Conservation (phyloP, 2,888 invertebrate genomes). For the Melipona bicolor region DNA sequence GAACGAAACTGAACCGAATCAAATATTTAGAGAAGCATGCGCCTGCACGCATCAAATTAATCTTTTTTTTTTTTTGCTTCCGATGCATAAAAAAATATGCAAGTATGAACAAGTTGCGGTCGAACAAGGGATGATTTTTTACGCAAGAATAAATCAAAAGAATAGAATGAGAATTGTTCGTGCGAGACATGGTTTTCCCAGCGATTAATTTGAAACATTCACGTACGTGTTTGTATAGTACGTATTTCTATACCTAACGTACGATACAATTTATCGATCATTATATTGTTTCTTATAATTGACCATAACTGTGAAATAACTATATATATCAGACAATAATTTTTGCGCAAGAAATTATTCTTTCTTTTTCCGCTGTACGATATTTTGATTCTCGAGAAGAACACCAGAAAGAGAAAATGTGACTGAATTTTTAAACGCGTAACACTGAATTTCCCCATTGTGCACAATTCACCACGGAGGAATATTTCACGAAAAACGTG, state of each 20-base stretch:
- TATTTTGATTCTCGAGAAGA: background rate
- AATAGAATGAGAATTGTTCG: background rate
- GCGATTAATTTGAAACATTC: background rate
- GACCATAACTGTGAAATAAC: background rate
- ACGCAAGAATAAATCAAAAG: background rate
- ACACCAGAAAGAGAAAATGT: background rate
- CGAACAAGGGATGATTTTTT: background rate
- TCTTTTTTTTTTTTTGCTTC: background rate
- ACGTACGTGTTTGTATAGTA: background rate
- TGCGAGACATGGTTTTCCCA: background rate
- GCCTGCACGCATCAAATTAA: slow-evolving; percentile 19
- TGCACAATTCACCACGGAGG: background rate
- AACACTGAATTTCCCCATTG: background rate
- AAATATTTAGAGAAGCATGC: slow-evolving; percentile 51
- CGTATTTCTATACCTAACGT: background rate
- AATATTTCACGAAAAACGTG: background rate
- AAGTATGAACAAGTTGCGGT: background rate
- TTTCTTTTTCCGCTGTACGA: background rate
- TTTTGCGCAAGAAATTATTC: background rate
- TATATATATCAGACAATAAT: background rate
- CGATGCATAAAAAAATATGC: background rate
- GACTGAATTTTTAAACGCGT: slow-evolving; percentile 7
- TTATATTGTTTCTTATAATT: background rate
- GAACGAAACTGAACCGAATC: slow-evolving; percentile 48
- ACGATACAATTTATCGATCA: background rate